These are phyloP conservation scores for Pelecanus crispus DNA, from an alignment of 2,113 vertebrate species.

Conservation along the genomic window DNA sequence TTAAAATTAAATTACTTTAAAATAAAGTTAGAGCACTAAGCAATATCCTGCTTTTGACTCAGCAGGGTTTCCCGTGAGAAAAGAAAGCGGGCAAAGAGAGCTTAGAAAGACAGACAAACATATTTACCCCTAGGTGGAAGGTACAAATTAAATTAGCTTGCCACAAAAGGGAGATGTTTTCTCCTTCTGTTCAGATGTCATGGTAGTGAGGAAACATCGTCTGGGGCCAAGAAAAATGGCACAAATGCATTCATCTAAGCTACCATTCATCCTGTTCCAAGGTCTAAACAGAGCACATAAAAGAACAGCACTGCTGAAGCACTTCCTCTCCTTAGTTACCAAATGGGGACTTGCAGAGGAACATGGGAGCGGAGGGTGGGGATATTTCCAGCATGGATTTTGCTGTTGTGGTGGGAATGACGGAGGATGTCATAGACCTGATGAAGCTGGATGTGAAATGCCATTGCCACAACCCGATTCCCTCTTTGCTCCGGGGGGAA, in stretches of 20 bases:
- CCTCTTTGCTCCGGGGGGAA: background rate
- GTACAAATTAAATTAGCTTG: slow-evolving; percentile 99
- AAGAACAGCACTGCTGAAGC: slow-evolving; percentile 76
- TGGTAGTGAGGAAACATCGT: slow-evolving; percentile 93
- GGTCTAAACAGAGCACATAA: slow-evolving; percentile 83
- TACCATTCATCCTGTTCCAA: slow-evolving; percentile 89
- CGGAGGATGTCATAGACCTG: slow-evolving; percentile 44
- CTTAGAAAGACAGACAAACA: slow-evolving; percentile 94
- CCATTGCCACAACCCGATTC: slow-evolving; percentile 12
- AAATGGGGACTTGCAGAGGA: slow-evolving; percentile 68
- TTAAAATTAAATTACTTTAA: slow-evolving; percentile 95
- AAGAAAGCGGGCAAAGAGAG: slow-evolving; percentile 80
- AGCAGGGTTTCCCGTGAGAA: slow-evolving; percentile 98
- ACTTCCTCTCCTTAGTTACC: slow-evolving; percentile 84
- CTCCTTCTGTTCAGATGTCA: slow-evolving; percentile 99
- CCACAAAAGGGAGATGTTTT: slow-evolving; percentile 98
- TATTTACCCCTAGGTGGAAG: slow-evolving; percentile 98
- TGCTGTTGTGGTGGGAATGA: slow-evolving; percentile 36
- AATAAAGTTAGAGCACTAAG: slow-evolving; percentile 86
- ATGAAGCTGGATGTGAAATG: slow-evolving; percentile 52
- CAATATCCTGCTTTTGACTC: slow-evolving; percentile 85
- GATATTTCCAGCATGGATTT: slow-evolving; percentile 65
- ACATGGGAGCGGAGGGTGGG: slow-evolving; percentile 66
- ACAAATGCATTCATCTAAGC: slow-evolving; percentile 90
- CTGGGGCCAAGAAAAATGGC: slow-evolving; percentile 87